phyloP scores from a whole-genome alignment of 2,113 vertebrate species.

The Crotalus helleri region DNA sequence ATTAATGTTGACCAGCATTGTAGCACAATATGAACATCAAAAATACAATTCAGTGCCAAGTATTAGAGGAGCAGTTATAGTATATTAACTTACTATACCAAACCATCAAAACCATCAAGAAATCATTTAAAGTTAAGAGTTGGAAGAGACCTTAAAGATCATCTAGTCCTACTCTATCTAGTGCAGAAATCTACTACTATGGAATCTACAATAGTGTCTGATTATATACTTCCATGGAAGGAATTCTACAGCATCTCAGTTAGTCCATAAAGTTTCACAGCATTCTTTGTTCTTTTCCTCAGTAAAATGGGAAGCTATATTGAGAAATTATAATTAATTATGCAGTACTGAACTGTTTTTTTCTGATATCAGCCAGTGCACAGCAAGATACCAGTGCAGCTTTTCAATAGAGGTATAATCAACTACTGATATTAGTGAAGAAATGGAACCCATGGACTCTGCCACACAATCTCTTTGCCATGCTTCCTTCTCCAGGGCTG shows the following conservation, averaged over 20 bases:
- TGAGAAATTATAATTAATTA: background rate
- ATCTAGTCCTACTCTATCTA: background rate
- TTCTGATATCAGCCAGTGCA: background rate
- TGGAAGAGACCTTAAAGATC: background rate
- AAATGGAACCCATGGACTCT: background rate
- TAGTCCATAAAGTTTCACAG: background rate
- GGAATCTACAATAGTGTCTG: background rate
- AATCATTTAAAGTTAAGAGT: background rate
- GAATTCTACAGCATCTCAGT: background rate
- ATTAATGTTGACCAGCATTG: background rate
- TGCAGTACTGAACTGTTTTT: background rate
- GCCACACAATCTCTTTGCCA: background rate
- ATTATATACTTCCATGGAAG: background rate
- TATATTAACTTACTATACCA: background rate
- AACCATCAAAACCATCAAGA: background rate
- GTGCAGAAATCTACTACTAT: background rate
- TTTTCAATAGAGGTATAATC: background rate
- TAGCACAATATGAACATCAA: background rate
- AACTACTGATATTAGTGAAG: background rate
- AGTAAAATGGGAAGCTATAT: background rate
- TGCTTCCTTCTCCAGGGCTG: background rate
- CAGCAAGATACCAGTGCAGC: background rate
- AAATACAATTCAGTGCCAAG: background rate
- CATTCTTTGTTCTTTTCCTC: background rate
- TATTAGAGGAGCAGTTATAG: background rate